Evolutionary conservation across 1,140 invertebrate genomes (phyloP), one percentile per base, ranked within the genome.

Genomic region (Diachasmimorpha longicaudata): DNA sequence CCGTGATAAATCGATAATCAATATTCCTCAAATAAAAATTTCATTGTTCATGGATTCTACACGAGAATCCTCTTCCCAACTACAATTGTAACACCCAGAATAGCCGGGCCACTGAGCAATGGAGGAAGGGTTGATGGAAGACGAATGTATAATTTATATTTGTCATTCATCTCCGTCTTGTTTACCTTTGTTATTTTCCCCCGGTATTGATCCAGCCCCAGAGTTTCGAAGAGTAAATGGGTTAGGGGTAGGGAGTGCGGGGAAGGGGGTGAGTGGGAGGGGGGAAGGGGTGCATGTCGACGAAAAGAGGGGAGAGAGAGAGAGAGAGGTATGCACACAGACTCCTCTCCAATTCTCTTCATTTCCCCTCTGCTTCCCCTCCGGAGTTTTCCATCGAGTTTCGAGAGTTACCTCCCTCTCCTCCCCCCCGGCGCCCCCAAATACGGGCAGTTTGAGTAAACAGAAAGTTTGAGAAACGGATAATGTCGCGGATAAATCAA

Each of bases 401-500:
- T 81, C 78, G 80, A n/a, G 79, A 85, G 86, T 75, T 55, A 16
- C 48, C n/a, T 19, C 48, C 48, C n/a, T 9, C 48, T 1, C 14
- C 39, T 86, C 84, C 80, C 81, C 81, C 82, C 85, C 70, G 25
- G 52, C 44, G 16, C 23, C 58, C 48, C 71, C 76, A 82, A 80
- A 85, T 86, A 81, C 83, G 78, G 79, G 77, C 81, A 83, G 84
- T 84, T 86, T 83, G 80, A 79, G 81, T 85, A 85, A 86, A 86
- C 80, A 84, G 73, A 83, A 86, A 83, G 80, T 84, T 83, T 78
- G 71, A 83, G 81, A 85, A 83, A 82, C 81, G 80, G 84, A 86
- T 85, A 87, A 85, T 83, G 83, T 84, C 82, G 79, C 72, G 76
- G 84, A 85, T 86, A 85, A 87, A 86, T 85, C 82, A 85, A 82